These are phyloP conservation scores for Ochlodes sylvanus DNA, from an alignment of 2,888 invertebrate genomes.

Conservation along the genomic window DNA sequence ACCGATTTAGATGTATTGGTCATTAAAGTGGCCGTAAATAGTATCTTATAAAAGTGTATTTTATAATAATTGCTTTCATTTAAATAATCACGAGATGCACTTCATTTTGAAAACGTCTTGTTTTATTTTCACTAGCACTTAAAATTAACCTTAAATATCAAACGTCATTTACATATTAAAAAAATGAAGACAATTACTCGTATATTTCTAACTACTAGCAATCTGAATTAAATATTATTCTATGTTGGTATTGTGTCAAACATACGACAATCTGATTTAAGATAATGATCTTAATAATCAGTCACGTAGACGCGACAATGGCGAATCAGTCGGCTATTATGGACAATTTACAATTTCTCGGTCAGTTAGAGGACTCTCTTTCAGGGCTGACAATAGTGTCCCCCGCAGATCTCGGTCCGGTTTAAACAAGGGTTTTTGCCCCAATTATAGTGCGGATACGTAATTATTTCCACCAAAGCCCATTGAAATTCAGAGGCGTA, in stretches of 20 bases:
- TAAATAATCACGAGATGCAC: no score
- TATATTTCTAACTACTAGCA: no score
- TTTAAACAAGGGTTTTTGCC: conserved; percentile 79
- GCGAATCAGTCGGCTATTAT: conserved; percentile 53
- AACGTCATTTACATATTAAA: no score
- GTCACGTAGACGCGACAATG: conserved; percentile 44
- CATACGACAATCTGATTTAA: not conserved
- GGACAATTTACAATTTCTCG: conserved; percentile 76
- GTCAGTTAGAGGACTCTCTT: conserved; percentile 64
- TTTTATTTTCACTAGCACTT: no score
- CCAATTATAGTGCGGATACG: conserved; percentile 70
- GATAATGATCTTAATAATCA: conserved; percentile 11
- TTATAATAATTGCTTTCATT: no score
- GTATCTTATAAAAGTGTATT: no score
- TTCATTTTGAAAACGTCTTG: no score
- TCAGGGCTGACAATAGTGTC: conserved; percentile 71
- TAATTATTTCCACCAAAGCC: conserved; percentile 77
- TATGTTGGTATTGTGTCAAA: not conserved
- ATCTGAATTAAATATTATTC: not conserved
- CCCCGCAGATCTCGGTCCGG: conserved; percentile 70
- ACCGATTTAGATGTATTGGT: no score
- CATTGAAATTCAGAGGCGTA: conserved; percentile 49
- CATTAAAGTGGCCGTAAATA: no score
- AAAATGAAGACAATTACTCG: no score
- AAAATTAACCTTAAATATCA: no score